Conservation (phyloP, 2,113 vertebrate species). For the Tyrannus savana region DNA sequence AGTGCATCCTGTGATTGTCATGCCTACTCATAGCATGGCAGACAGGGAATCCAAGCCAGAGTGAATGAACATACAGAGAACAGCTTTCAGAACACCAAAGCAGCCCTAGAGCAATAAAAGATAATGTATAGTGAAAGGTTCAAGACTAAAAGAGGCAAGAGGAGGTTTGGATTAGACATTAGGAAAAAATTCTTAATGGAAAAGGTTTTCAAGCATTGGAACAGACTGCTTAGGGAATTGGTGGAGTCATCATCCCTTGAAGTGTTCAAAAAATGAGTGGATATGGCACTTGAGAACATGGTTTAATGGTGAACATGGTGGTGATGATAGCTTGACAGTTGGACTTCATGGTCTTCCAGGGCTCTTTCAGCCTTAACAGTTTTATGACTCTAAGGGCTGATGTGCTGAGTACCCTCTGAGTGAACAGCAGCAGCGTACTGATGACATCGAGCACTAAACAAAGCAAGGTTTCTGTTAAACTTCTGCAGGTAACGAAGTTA, state of each 20-base stretch:
- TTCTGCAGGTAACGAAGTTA: not conserved
- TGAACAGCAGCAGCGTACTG: not conserved
- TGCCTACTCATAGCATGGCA: not conserved
- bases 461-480: not conserved
- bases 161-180: not conserved
- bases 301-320: not conserved
- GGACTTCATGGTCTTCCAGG: not conserved
- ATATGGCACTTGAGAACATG: not conserved
- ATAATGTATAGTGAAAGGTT: not conserved
- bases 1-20: not conserved
- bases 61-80: not conserved
- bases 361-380: not conserved
- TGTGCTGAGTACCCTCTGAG: not conserved
- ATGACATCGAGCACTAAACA: not conserved
- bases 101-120: not conserved
- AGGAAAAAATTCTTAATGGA: not conserved
- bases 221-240: not conserved
- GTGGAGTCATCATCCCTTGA: not conserved
- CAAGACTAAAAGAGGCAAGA: not conserved
- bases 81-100: not conserved
- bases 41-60: not conserved
- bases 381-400: not conserved
- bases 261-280: not conserved
- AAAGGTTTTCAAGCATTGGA: not conserved
- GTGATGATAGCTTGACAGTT: not conserved